Conservation (phyloP, 2,797 vertebrate species). For the Falco berigora region DNA sequence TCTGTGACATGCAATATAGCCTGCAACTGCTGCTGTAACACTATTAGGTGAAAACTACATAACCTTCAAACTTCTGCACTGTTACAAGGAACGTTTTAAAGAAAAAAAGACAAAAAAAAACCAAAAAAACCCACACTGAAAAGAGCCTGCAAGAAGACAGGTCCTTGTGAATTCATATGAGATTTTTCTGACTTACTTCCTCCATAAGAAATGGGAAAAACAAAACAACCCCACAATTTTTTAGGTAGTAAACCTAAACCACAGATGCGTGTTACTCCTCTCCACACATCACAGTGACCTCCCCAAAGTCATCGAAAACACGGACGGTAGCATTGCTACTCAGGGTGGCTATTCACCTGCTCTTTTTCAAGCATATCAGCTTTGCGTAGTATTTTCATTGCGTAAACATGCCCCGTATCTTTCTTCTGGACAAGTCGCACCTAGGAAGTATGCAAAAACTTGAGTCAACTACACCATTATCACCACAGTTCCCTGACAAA, state of each 20-base stretch:
- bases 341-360: constrained; percentile 74
- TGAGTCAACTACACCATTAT: fast-evolving
- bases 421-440: constrained; percentile 98
- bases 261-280: background rate
- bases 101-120: background rate
- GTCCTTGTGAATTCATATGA: background rate
- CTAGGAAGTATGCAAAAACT: constrained; percentile 53
- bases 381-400: constrained; percentile 98
- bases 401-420: constrained; percentile 96
- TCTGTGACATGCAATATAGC: background rate
- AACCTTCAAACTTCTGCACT: too few relatives aligned
- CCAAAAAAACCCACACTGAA: background rate
- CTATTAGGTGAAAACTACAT: background rate
- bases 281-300: background rate
- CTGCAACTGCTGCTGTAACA: background rate
- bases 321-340: background rate
- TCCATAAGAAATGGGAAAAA: background rate
- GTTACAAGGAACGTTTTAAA: background rate
- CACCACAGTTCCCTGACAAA: background rate
- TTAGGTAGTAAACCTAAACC: background rate
- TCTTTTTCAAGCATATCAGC: constrained; percentile 99
- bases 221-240: background rate
- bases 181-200: background rate
- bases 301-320: background rate
- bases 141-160: background rate